Base-by-base conservation (phyloP, 2,797 vertebrate species). In the Psittacula derbiana region DNA sequence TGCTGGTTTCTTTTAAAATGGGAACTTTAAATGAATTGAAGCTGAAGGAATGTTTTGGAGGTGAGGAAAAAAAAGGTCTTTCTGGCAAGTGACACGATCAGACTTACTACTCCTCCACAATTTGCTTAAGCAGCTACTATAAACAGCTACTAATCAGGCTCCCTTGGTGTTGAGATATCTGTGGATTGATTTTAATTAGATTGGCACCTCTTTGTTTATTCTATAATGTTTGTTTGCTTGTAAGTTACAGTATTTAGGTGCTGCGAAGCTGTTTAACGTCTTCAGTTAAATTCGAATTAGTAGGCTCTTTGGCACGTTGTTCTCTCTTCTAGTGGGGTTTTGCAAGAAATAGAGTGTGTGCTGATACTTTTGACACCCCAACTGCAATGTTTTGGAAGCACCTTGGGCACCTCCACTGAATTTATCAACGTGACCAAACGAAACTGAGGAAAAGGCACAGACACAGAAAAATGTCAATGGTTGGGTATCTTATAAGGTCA, bases 161-260 rank as follows among this genome's bases (percentile, higher is more conserved):
- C 93, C 66, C 91, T 71, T 53, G 17, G 72, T 67, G 19, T 86
- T 97, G 80, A 91, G 70, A 25, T 78, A 74, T 67, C 65, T 57
- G 61, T 84, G 66, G 86, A 89, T 76, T 95, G 74, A 92, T 95
- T 96, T 95, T 96, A 88, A 92, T 82, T 95, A 92, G 93, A 82
- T 84, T 96, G 82, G 52, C 72, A 88, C 88, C 69, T 95, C 71
- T 85, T 92, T 92, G 79, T 96, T 73, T 96, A 80, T 96, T 70
- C 60, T 75, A 44, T 93, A 89, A 85, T 88, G 64, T 73, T 66
- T 94, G 67, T 93, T 94, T 96, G 53, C 86, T 79, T 74, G 6
- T 69, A 94, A 80, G 52, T 80, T 73, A 74, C 67, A 85, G 71
- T 86, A 82, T 93, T 83, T 93, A 60, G 86, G 58, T 92, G 58